Evolutionary conservation across 2,797 vertebrate genomes (phyloP), one percentile per base, ranked within the genome.

Genomic region (Coendou prehensilis): DNA sequence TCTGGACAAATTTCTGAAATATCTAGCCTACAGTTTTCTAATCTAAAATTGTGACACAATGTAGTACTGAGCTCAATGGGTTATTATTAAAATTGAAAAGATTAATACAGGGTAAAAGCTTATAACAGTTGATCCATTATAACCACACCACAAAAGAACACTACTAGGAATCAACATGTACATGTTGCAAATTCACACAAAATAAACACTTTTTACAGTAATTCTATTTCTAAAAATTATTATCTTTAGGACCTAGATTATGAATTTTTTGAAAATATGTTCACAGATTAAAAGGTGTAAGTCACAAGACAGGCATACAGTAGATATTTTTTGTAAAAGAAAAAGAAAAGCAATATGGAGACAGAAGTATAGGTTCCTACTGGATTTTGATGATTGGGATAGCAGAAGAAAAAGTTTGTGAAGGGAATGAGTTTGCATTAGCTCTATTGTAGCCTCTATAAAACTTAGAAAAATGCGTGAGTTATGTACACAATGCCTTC

Each of bases 191-290:
- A 94, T 69, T 83, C 45, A 75, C 14, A 33, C 9, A 45, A 4
- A 64, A 41, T 41, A 41, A 8, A 85, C 18, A 57, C 6, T 3
- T 83, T 64, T 92, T 84, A 67, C 8, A 83, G 13, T 57, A 89
- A 89, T 76, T 84, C 20, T 56, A 79, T 86, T 28, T 52, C 23
- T 83, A 87, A 94, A 95, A 91, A 61, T 69, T 80, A 47, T 59
- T 56, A 59, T 69, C 50, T 92, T 81, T 71, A 88, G 10, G 23
- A 92, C 6, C 79, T n/a, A 89, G n/a, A 92, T 69, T 45, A 59
- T 71, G 14, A 79, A 80, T 45, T 95, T 86, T 87, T 89, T 41
- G 15, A 87, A 93, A 89, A 30, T 85, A 59, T n/a, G 26, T 52
- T 50, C 54, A 73, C 14, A 91, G 23, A 81, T 88, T 81, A 2